Percentiles rank a stretch among this genome's conserved stretches.
Evolutionary conservation across 2,113 vertebrate genomes (phyloP).

Genomic region (Corythornis madagascariensis): DNA sequence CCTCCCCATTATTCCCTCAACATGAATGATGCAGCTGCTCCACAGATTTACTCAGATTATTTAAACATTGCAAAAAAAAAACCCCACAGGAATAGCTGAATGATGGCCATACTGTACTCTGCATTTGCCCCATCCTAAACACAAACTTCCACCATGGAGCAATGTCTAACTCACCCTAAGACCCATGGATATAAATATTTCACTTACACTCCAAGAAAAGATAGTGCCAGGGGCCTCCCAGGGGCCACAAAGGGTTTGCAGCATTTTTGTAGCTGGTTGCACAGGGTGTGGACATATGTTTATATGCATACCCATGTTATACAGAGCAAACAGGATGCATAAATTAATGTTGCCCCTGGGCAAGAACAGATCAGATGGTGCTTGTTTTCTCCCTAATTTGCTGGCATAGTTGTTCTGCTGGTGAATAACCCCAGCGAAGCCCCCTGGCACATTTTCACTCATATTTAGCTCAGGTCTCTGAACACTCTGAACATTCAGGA

Average conservation of each 20-base stretch:
- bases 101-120: background rate
- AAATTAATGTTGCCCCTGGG: constrained; percentile 21
- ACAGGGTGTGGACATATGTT: background rate
- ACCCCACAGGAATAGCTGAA: background rate
- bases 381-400: constrained; percentile 44
- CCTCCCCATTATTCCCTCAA: background rate
- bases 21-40: background rate
- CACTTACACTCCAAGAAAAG: background rate
- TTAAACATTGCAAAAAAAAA: background rate
- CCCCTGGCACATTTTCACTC: constrained; percentile 33
- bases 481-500: constrained; percentile 1
- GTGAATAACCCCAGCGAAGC: background rate
- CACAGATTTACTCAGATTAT: background rate
- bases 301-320: background rate
- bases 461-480: background rate
- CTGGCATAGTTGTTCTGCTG: constrained; percentile 4
- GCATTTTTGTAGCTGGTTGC: constrained; percentile 5
- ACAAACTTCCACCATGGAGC: background rate
- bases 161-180: background rate
- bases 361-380: constrained; percentile 32
- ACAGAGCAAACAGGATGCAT: constrained; percentile 28
- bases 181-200: background rate
- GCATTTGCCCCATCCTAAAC: background rate
- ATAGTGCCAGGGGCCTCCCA: background rate
- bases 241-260: background rate